Base-by-base conservation (phyloP, 2,113 vertebrate genomes). In the Euleptes europaea region DNA sequence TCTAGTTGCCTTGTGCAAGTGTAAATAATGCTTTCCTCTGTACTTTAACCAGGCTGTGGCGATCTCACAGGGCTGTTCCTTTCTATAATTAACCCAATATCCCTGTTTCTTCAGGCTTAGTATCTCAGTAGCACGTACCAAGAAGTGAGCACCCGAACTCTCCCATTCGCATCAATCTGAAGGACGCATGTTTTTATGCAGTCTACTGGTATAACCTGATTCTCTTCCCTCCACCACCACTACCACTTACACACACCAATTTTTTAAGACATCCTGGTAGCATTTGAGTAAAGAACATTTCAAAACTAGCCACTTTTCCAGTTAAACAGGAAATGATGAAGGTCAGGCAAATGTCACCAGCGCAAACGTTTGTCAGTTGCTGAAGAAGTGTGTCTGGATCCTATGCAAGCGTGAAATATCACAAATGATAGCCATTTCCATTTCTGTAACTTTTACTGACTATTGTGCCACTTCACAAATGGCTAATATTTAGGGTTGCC, bases 271-370 rank as follows among this genome's bases (percentile, higher is more conserved):
- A 9, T 40, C 47, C 42, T 5, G n/a, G 67, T 31, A 73, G 38
- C 0, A 0, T 5, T 35, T 28, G 79, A 80, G 78, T 26, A 81
- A 79, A 23, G 23, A 13, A 3, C 1, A 12, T 42, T 84, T 12
- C 54, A 47, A 84, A 79, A 70, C 4, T 26, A 54, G 26, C 54
- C 42, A 71, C 17, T 19, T 21, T 74, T 75, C 49, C 28, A 0
- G 0, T 19, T 0, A 0, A 19, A 51, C 11, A 14, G 35, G 42
- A 13, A 66, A n/a, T 44, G 11, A 38, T 15, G 13, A 19, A 51
- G 15, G 6, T 38, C 5, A 19, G 0, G 0, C 54, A 44, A 86
- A 63, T 44, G 67, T 1, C 14, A 2, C 2, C 49, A 15, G 2
- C 0, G 0, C 42, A 87, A 80, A 65, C n/a, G 3, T 3, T 33